phyloP scores from a whole-genome alignment of 2,797 vertebrate genomes.

The Margarornis squamiger region DNA sequence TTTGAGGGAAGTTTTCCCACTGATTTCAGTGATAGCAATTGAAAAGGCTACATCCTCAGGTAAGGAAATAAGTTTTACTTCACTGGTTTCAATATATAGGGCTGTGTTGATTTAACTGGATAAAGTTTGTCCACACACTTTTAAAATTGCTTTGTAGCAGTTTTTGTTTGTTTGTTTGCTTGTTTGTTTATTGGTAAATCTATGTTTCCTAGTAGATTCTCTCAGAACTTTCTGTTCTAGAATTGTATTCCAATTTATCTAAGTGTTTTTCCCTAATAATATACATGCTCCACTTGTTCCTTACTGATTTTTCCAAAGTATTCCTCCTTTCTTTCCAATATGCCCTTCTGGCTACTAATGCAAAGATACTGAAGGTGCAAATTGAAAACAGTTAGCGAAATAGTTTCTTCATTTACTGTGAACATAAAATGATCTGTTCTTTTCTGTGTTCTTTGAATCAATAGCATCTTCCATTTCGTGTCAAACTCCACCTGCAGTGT shows the following conservation, averaged over 20 bases:
- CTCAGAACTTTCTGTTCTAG: background rate
- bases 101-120: background rate
- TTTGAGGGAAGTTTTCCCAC: background rate
- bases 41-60: background rate
- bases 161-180: background rate
- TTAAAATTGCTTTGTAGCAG: background rate
- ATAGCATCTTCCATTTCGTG: background rate
- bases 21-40: background rate
- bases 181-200: background rate
- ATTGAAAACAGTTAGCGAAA: conserved; percentile 30
- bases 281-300: background rate
- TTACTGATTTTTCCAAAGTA: background rate
- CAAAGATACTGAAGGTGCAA: conserved; percentile 12
- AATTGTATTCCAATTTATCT: background rate
- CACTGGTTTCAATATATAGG: background rate
- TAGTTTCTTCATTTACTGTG: conserved; percentile 22
- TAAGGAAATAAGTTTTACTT: background rate
- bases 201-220: background rate
- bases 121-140: background rate
- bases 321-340: background rate
- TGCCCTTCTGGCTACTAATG: background rate
- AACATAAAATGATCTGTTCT: background rate
- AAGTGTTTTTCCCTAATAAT: background rate
- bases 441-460: conserved; percentile 5
- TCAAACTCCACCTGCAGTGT: background rate